Conservation (phyloP, 2,797 vertebrate genomes). For the Pyrocephalus nanus region DNA sequence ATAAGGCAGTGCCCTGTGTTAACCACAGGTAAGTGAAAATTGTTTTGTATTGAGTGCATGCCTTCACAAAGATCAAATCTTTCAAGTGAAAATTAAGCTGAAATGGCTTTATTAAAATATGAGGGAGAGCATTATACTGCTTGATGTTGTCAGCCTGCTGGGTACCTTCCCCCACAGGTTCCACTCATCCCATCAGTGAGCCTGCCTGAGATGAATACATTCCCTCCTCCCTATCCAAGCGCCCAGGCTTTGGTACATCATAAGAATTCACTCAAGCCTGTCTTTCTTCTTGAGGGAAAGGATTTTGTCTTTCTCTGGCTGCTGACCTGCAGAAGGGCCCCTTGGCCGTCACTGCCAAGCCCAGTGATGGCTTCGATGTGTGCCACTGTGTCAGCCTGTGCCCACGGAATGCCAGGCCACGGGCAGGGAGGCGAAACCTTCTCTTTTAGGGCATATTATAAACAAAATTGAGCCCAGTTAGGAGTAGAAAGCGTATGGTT, state of each 20-base stretch:
- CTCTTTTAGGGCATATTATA: background rate
- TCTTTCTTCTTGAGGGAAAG: background rate
- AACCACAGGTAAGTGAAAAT: accelerated
- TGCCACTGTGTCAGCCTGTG: background rate
- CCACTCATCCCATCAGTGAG: background rate
- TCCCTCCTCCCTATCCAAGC: background rate
- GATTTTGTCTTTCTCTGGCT: background rate
- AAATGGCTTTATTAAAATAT: background rate
- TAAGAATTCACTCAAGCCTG: too few relatives aligned
- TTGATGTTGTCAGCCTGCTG: background rate
- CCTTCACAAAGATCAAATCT: background rate
- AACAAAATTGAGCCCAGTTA: background rate
- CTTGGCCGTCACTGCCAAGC: background rate
- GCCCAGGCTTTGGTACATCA: background rate
- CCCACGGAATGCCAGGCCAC: accelerated
- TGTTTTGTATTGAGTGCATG: background rate
- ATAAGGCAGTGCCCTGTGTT: background rate
- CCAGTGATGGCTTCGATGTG: accelerated
- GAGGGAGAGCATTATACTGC: background rate
- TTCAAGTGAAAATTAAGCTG: background rate
- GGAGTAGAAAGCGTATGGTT: accelerated
- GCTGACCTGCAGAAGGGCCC: background rate
- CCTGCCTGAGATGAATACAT: background rate
- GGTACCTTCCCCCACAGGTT: accelerated
- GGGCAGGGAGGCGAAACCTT: background rate